Percentiles rank a stretch among this genome's conserved stretches.
Conservation (phyloP, 2,888 invertebrate species). For the Abrostola tripartita region DNA sequence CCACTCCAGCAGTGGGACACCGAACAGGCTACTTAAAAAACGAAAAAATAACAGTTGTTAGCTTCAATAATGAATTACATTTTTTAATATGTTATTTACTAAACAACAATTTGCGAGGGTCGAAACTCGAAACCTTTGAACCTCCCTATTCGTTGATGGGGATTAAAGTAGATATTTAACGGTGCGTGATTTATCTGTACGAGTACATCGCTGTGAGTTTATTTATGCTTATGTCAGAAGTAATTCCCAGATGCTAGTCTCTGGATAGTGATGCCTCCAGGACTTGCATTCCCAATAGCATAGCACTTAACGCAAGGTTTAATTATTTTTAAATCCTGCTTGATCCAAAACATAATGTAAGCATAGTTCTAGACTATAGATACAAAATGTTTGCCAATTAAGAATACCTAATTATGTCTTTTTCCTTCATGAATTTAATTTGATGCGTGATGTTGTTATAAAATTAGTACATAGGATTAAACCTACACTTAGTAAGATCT, state of each 20-base stretch:
- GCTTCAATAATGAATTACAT: not conserved
- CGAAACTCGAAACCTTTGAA: slow-evolving; percentile 1
- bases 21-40: not conserved
- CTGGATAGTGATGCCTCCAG: not conserved
- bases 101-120: not conserved
- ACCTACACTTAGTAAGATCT: too few relatives aligned
- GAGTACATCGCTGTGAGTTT: not conserved
- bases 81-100: not conserved
- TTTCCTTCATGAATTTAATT: too few relatives aligned
- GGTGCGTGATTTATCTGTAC: slow-evolving; percentile 2
- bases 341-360: too few relatives aligned
- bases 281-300: not conserved
- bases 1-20: too few relatives aligned
- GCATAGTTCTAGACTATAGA: too few relatives aligned
- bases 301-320: not conserved
- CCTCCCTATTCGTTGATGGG: not conserved
- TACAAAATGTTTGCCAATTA: too few relatives aligned
- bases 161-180: slow-evolving; percentile 1
- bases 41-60: not conserved
- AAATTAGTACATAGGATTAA: too few relatives aligned
- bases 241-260: not conserved
- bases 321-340: too few relatives aligned
- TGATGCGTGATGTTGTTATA: too few relatives aligned
- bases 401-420: too few relatives aligned
- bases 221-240: not conserved